phyloP scores from a whole-genome alignment of 2,113 vertebrate species.

The Calidris pygmaea region DNA sequence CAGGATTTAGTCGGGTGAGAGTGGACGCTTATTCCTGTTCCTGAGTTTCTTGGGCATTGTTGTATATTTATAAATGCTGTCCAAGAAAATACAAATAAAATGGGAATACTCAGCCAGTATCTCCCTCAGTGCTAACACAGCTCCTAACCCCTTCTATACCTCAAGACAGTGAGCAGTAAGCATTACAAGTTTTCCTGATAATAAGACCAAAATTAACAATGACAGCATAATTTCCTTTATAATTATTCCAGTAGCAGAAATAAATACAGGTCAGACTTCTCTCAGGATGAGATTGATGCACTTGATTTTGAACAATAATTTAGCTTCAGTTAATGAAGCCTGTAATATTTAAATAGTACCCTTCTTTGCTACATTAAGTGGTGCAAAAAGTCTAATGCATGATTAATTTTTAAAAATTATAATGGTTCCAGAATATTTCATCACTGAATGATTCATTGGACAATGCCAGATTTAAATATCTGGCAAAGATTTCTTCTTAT shows the following conservation, averaged over 20 bases:
- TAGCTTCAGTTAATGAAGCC: neutral
- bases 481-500: neutral
- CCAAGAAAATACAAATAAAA: neutral
- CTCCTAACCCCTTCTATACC: neutral
- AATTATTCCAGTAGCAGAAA: constrained; percentile 21
- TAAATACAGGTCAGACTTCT: neutral
- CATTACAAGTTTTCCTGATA: neutral
- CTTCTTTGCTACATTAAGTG: neutral
- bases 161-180: neutral
- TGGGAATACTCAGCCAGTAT: neutral
- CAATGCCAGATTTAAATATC: neutral
- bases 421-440: constrained; percentile 18
- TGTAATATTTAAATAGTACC: constrained; percentile 6
- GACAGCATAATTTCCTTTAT: neutral
- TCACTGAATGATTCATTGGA: constrained; percentile 22
- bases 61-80: neutral
- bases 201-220: neutral
- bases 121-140: neutral
- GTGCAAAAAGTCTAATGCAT: neutral
- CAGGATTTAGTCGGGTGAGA: accelerated
- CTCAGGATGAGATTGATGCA: neutral
- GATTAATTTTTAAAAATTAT: constrained; percentile 14
- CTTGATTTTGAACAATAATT: constrained; percentile 18
- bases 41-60: neutral
- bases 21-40: neutral